These are phyloP conservation scores for Antigone vipio DNA, from an alignment of 2,113 vertebrate species.

Conservation along the genomic window DNA sequence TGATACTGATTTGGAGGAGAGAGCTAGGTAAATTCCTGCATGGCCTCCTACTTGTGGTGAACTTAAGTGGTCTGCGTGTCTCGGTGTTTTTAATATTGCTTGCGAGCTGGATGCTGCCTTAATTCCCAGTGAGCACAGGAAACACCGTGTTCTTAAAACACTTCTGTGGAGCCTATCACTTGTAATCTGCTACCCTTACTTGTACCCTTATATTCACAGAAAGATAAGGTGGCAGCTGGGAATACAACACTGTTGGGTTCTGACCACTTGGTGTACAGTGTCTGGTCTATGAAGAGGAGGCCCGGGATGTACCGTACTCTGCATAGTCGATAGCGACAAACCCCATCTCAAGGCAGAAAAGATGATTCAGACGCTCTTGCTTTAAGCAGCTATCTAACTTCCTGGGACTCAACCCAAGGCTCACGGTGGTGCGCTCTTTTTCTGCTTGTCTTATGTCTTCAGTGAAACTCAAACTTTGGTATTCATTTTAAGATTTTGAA, in stretches of 20 bases:
- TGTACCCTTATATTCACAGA: slow-evolving; percentile 63
- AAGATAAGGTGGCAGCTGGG: slow-evolving; percentile 63
- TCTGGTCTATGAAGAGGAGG: background rate
- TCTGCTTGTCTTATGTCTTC: background rate
- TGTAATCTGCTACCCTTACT: slow-evolving; percentile 67
- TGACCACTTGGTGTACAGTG: slow-evolving; percentile 57
- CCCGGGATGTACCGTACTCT: background rate
- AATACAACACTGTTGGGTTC: slow-evolving; percentile 54
- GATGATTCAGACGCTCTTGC: background rate
- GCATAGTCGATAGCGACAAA: background rate
- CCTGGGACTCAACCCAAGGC: background rate
- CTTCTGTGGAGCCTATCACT: slow-evolving; percentile 23
- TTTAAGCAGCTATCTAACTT: background rate
- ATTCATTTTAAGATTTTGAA: background rate
- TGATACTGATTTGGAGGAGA: background rate
- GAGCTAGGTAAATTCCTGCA: background rate
- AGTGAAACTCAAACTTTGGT: background rate
- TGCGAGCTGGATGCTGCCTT: background rate
- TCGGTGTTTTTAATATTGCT: background rate
- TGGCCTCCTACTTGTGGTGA: background rate
- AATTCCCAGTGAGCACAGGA: background rate
- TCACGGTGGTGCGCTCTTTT: background rate
- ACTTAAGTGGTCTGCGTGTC: background rate
- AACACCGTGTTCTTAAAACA: slow-evolving; percentile 34
- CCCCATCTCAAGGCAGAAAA: background rate